Conservation (phyloP, 2,888 invertebrate genomes). For the Cerceris rybyensis region DNA sequence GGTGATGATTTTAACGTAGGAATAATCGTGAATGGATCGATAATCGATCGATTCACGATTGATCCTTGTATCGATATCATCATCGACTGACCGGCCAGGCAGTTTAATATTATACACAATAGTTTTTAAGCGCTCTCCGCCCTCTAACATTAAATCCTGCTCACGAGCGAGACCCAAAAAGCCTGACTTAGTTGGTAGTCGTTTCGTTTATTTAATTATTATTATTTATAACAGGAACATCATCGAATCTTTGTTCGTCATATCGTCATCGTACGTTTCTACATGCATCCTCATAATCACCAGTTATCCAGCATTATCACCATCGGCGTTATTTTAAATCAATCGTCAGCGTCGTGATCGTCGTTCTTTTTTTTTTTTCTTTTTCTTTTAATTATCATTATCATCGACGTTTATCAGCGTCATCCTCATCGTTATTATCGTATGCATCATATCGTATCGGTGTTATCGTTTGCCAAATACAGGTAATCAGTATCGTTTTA, state of each 20-base stretch:
- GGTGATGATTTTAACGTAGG: slow-evolving; percentile 10
- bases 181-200: slow-evolving; percentile 78
- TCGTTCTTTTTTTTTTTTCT: slow-evolving; percentile 34
- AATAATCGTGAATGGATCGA: slow-evolving; percentile 31
- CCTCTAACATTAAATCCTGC: slow-evolving; percentile 13
- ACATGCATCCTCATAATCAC: slow-evolving; percentile 60
- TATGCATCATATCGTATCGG: slow-evolving; percentile 62
- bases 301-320: slow-evolving; percentile 58
- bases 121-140: slow-evolving; percentile 9
- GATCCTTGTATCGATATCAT: background rate
- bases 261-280: slow-evolving; percentile 65
- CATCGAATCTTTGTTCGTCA: slow-evolving; percentile 80
- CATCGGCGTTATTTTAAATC: slow-evolving; percentile 61
- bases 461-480: too few species aligned
- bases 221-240: slow-evolving; percentile 81
- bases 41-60: slow-evolving; percentile 24
- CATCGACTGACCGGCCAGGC: background rate
- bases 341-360: slow-evolving; percentile 58
- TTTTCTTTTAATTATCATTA: slow-evolving; percentile 14
- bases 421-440: slow-evolving; percentile 53
- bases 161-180: slow-evolving; percentile 54
- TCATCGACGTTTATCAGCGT: slow-evolving; percentile 28
- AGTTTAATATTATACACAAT: background rate
- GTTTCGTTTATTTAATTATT: slow-evolving; percentile 74
- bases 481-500: slow-evolving; percentile 63